phyloP scores from a whole-genome alignment of 2,888 invertebrate species.

The Brassicogethes aeneus region DNA sequence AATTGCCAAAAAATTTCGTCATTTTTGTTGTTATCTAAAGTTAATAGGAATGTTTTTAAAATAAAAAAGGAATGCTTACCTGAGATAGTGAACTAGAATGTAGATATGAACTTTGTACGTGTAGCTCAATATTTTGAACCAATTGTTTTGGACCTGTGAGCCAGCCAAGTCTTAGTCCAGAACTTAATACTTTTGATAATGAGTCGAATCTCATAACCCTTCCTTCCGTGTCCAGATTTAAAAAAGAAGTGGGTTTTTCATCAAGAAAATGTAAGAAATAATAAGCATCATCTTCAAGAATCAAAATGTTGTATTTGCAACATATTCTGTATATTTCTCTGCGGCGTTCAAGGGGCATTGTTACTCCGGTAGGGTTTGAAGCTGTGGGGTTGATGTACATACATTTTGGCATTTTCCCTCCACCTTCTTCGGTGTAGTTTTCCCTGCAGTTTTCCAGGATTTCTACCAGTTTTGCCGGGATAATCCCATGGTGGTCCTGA shows the following conservation, averaged over 20 bases:
- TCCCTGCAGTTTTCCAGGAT: slow-evolving; percentile 46
- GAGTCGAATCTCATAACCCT: slow-evolving; percentile 71
- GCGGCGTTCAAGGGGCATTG: slow-evolving; percentile 55
- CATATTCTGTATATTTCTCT: slow-evolving; percentile 64
- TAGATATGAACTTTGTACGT: slow-evolving; percentile 59
- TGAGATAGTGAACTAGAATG: slow-evolving; percentile 58
- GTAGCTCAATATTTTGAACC: slow-evolving; percentile 55
- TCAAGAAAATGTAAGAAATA: slow-evolving; percentile 66
- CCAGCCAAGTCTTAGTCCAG: slow-evolving; percentile 65
- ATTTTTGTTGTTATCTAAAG: too few species aligned
- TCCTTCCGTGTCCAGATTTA: slow-evolving; percentile 66
- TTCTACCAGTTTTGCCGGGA: slow-evolving; percentile 50
- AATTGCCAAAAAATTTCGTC: too few species aligned
- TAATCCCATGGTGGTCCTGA: slow-evolving; percentile 60
- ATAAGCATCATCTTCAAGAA: slow-evolving; percentile 78
- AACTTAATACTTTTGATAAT: slow-evolving; percentile 64
- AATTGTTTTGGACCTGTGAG: slow-evolving; percentile 61
- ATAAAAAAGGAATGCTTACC: too few species aligned
- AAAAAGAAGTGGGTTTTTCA: slow-evolving; percentile 54
- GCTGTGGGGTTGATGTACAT: slow-evolving; percentile 68
- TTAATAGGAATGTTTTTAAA: too few species aligned
- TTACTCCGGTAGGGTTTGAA: slow-evolving; percentile 66
- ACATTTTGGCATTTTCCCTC: slow-evolving; percentile 55
- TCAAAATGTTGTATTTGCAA: slow-evolving; percentile 65
- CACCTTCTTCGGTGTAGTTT: slow-evolving; percentile 36